Evolutionary conservation across 30 jellyfish, hydroid and myxozoan genomes (phyloP).

Genomic region (Aurelia coerulea): DNA sequence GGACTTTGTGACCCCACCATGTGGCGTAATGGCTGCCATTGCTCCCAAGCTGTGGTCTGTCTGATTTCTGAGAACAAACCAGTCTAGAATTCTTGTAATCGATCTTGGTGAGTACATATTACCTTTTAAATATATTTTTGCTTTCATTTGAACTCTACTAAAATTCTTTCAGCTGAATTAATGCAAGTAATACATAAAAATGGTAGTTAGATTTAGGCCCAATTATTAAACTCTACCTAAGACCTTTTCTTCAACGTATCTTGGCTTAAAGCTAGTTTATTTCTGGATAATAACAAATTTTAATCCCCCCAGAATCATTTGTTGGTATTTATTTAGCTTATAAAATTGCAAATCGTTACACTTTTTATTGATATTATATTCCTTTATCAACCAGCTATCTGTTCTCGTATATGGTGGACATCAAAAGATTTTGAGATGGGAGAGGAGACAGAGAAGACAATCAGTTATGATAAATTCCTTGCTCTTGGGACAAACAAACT

Average conservation of each 20-base stretch:
- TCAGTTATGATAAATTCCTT: constrained; percentile 10
- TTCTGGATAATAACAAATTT: too few relatives aligned
- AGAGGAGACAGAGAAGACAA: constrained; percentile 1
- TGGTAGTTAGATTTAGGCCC: constrained; percentile 4
- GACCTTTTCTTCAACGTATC: too few relatives aligned
- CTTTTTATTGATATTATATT: not conserved
- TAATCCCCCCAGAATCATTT: not conserved
- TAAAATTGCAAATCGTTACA: not conserved
- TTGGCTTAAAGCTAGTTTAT: too few relatives aligned
- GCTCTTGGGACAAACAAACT: constrained; percentile 10
- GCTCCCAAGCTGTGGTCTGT: too few relatives aligned
- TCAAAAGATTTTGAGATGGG: constrained; percentile 7
- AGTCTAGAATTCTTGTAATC: not conserved
- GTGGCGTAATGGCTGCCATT: too few relatives aligned
- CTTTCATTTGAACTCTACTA: not conserved
- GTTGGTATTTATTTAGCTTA: not conserved
- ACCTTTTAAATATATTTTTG: not conserved
- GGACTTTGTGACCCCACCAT: constrained; percentile 20
- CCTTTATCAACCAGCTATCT: constrained; percentile 18
- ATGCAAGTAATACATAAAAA: not conserved
- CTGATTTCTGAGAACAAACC: not conserved
- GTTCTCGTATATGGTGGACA: not conserved
- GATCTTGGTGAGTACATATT: not conserved
- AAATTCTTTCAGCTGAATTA: not conserved
- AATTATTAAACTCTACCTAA: not conserved